phyloP scores from a whole-genome alignment of 1,140 invertebrate species.

The Danaus plexippus region DNA sequence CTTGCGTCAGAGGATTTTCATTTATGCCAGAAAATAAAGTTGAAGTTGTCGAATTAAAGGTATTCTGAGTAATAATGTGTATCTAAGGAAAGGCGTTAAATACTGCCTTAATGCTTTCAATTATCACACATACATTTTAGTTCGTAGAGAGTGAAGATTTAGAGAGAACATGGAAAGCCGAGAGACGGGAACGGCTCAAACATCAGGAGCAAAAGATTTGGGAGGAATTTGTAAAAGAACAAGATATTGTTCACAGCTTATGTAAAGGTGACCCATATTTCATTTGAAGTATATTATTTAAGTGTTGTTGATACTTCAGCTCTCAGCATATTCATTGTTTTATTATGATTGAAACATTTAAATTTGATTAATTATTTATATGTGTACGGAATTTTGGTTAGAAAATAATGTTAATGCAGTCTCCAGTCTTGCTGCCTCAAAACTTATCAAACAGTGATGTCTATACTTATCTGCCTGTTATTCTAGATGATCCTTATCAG shows the following conservation, averaged over 20 bases:
- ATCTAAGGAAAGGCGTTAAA: not conserved
- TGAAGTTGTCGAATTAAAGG: slow-evolving; percentile 39
- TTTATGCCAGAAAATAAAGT: slow-evolving; percentile 44
- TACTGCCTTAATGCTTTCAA: not conserved
- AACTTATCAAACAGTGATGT: too few species aligned
- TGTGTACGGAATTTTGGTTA: too few species aligned
- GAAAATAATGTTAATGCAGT: too few species aligned
- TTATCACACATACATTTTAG: slow-evolving; percentile 24
- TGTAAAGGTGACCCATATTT: slow-evolving; percentile 35
- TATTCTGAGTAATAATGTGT: slow-evolving; percentile 17
- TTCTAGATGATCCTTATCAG: slow-evolving; percentile 57
- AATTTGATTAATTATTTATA: too few species aligned
- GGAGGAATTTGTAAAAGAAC: slow-evolving; percentile 55
- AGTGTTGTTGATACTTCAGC: too few species aligned
- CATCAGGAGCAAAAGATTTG: slow-evolving; percentile 52
- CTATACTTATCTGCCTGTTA: not conserved
- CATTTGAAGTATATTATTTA: not conserved
- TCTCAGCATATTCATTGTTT: too few species aligned
- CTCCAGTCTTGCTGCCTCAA: too few species aligned
- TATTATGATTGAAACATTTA: too few species aligned
- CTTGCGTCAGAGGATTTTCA: slow-evolving; percentile 45
- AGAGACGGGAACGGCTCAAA: slow-evolving; percentile 41
- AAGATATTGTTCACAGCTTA: slow-evolving; percentile 41
- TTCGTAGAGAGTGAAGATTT: slow-evolving; percentile 47
- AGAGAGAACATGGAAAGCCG: slow-evolving; percentile 44